Percentiles rank a stretch among this genome's conserved stretches.
Conservation (phyloP, 2,113 vertebrate species). For the Saccopteryx bilineata region DNA sequence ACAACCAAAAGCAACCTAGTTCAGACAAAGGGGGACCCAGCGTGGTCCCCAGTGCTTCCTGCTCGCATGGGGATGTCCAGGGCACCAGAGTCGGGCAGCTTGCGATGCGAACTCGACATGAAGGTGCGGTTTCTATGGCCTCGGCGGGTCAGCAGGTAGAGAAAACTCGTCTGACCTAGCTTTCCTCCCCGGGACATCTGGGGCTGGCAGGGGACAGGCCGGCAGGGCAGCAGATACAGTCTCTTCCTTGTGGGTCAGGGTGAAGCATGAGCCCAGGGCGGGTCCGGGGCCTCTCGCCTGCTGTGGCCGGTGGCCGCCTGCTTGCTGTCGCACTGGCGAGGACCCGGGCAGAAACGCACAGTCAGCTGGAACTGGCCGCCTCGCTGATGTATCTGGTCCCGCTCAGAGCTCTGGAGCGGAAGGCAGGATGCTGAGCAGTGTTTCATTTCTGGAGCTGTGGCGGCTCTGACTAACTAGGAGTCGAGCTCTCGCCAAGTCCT, state of each 20-base stretch:
- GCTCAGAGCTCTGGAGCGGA: background rate
- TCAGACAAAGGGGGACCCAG: background rate
- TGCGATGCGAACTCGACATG: background rate
- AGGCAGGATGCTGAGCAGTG: background rate
- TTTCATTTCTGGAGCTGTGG: background rate
- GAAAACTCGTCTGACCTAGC: background rate
- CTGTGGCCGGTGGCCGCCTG: background rate
- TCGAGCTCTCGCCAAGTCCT: accelerated
- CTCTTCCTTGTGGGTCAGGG: background rate
- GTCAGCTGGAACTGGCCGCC: background rate
- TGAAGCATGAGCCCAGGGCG: background rate
- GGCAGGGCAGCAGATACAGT: background rate
- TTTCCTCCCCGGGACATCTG: background rate
- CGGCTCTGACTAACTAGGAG: background rate
- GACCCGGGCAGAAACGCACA: background rate
- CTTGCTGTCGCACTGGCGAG: background rate
- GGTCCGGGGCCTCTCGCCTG: background rate
- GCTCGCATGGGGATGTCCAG: background rate
- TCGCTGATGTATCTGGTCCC: background rate
- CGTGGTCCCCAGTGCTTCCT: background rate
- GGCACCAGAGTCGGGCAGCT: background rate
- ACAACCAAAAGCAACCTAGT: background rate
- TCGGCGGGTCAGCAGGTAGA: background rate
- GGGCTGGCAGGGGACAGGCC: accelerated
- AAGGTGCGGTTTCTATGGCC: background rate